Evolutionary conservation across 1,140 invertebrate genomes (phyloP), one percentile per base, ranked within the genome.

Genomic region (Pantala flavescens): DNA sequence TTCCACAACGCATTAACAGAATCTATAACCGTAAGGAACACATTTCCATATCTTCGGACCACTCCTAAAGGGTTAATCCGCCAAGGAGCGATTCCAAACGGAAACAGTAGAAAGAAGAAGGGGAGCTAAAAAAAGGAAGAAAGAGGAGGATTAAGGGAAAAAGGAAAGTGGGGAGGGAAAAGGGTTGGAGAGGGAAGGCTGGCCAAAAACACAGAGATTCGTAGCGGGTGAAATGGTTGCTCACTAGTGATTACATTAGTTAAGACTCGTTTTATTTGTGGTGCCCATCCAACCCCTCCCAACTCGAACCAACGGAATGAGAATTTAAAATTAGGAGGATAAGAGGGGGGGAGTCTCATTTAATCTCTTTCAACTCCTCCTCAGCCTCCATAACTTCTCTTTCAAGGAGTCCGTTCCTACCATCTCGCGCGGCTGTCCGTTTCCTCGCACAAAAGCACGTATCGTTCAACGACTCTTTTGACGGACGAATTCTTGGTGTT

Each of bases 291-390:
- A 63, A 63, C 49, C 49, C 49, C 49, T 63, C 12, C 49, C 12
- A 49, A 14, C 49, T 12, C 49, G 16, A 63, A 63, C 49, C 49
- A 63, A 63, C 49, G 49, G 49, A 63, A 63, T 63, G 49, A 14
- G 49, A 63, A 63, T 63, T 63, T 63, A 63, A 63, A 63, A 63
- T 63, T 63, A 63, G 49, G n/a, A 63, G 49, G 49, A 63, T 63
- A 63, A 63, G 49, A 14, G 5, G 49, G 43, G 16, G 43, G 43
- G 16, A 11, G 12, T 63, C 49, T 63, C 49, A 63, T 63, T 63
- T 63, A 7, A 63, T 63, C 49, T 63, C 49, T 63, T 63, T 63
- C 49, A 63, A 63, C 49, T 63, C 49, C 49, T 63, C 49, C 49
- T 63, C 49, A 12, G 49, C 49, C 49, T 1, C 49, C 49, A 63